Percentiles rank a stretch among this genome's conserved stretches.
phyloP scores from a whole-genome alignment of 2,888 invertebrate species.

The Pyrgus malvae region DNA sequence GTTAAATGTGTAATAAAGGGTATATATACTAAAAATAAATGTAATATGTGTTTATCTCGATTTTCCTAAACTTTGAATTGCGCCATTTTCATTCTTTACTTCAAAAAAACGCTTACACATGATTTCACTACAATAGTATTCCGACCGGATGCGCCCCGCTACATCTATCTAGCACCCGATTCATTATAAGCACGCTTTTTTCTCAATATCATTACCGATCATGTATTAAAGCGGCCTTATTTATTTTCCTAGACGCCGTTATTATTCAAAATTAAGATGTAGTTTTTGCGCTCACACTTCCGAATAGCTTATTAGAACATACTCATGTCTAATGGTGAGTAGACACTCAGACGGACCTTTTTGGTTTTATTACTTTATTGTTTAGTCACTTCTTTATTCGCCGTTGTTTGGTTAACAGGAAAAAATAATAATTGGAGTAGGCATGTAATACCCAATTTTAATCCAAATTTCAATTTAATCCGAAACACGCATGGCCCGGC shows the following conservation, averaged over 20 bases:
- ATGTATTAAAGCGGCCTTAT: slow-evolving; percentile 63
- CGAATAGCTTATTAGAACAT: slow-evolving; percentile 57
- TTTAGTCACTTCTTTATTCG: slow-evolving; percentile 43
- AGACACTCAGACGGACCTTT: slow-evolving; percentile 36
- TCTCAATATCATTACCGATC: slow-evolving; percentile 59
- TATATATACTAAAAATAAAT: too few relatives aligned
- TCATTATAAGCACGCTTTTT: slow-evolving; percentile 35
- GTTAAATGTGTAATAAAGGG: too few relatives aligned
- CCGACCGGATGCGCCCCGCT: slow-evolving; percentile 33
- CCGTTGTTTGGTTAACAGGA: background rate
- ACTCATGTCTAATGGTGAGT: slow-evolving; percentile 54
- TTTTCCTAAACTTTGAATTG: too few relatives aligned
- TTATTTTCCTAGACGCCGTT: slow-evolving; percentile 65
- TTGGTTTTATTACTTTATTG: slow-evolving; percentile 51
- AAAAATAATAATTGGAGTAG: background rate
- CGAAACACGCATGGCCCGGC: too few relatives aligned
- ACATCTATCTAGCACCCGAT: slow-evolving; percentile 11
- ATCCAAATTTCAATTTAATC: too few relatives aligned
- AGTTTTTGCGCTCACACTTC: slow-evolving; percentile 59
- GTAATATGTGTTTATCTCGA: too few relatives aligned
- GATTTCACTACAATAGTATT: slow-evolving; percentile 28
- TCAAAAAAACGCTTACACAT: background rate
- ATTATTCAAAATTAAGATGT: slow-evolving; percentile 66
- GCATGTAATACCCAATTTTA: too few relatives aligned
- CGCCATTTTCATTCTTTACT: too few relatives aligned